These are phyloP conservation scores for Centrocercus urophasianus DNA, from an alignment of 2,113 vertebrate genomes.

Conservation along the genomic window DNA sequence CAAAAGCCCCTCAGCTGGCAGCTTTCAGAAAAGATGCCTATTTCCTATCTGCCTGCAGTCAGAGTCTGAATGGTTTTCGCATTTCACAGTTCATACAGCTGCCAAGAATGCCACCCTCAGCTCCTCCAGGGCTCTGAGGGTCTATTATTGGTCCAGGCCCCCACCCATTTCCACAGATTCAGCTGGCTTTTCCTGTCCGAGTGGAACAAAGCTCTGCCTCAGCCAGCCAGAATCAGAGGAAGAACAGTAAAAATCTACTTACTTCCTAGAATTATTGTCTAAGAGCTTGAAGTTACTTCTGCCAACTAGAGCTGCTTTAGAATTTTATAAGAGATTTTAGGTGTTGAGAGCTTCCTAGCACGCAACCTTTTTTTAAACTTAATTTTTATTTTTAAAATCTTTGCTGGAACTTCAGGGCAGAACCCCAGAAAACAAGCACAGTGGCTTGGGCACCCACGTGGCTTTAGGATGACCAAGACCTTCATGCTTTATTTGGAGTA, in stretches of 20 bases:
- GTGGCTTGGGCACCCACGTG: neutral
- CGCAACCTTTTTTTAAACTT: neutral
- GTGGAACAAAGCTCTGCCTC: slow-evolving; percentile 8
- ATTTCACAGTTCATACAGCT: neutral
- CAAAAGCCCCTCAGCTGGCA: neutral
- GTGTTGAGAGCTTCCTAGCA: neutral
- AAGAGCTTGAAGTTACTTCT: slow-evolving; percentile 28
- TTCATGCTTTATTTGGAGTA: neutral
- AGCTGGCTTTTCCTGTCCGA: neutral
- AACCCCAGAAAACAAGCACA: neutral
- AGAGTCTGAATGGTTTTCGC: slow-evolving; percentile 29
- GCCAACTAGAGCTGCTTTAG: neutral
- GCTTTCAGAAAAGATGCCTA: neutral
- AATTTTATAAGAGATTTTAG: slow-evolving; percentile 7
- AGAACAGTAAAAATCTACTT: slow-evolving; percentile 51
- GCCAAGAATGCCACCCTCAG: slow-evolving; percentile 42
- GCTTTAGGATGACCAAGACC: neutral
- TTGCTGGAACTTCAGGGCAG: neutral
- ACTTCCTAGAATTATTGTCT: slow-evolving; percentile 66
- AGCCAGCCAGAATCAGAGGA: slow-evolving; percentile 60
- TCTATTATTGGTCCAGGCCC: slow-evolving; percentile 51
- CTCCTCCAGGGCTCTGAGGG: neutral
- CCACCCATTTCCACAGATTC: slow-evolving; percentile 68
- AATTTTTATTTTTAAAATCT: neutral
- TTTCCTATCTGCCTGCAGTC: slow-evolving; percentile 7